Evolutionary conservation across 2,113 vertebrate genomes (phyloP).

Genomic region (Pithys albifrons): DNA sequence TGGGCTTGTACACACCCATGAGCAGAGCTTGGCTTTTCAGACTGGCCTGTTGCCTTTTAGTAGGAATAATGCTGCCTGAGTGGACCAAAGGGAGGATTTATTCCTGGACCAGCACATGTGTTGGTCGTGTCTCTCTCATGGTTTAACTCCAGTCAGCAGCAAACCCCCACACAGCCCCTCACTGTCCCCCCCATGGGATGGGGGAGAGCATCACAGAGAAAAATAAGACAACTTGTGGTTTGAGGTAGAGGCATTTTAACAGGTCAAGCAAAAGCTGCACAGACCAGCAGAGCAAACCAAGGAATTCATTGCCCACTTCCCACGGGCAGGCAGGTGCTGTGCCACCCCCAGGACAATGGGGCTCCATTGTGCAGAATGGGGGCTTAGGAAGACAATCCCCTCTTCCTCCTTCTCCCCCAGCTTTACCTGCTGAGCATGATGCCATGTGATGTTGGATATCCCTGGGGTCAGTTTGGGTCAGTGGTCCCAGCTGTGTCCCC

Average conservation of each 20-base stretch:
- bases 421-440: rapidly evolving
- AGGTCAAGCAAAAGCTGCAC: not conserved
- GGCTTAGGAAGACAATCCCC: not conserved
- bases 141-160: not conserved
- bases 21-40: not conserved
- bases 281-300: not conserved
- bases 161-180: not conserved
- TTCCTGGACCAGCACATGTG: not conserved
- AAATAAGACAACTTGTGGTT: not conserved
- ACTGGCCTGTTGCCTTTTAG: not conserved
- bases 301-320: not conserved
- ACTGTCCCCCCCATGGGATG: not conserved
- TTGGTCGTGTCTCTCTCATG: not conserved
- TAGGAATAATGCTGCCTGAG: not conserved
- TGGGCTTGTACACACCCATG: not conserved
- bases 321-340: not conserved
- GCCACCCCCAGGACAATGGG: not conserved
- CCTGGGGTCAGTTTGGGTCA: not conserved
- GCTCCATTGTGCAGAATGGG: rapidly evolving
- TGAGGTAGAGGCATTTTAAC: not conserved
- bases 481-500: not conserved
- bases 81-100: not conserved
- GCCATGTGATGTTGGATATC: not conserved
- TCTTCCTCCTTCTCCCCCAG: not conserved
- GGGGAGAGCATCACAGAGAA: not conserved